These are phyloP conservation scores for Hipparchia semele DNA, from an alignment of 2,888 invertebrate genomes.

Conservation along the genomic window DNA sequence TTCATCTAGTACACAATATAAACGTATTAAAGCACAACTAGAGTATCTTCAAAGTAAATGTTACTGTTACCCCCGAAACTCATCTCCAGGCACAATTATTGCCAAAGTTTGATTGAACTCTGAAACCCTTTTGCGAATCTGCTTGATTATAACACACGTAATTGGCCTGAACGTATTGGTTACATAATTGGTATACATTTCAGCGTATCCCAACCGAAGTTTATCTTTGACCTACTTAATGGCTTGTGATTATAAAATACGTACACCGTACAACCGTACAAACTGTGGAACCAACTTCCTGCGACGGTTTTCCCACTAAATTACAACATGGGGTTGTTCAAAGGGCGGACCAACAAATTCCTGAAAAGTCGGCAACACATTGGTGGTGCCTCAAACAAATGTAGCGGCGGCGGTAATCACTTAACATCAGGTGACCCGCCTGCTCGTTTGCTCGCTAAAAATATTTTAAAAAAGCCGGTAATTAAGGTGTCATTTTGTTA, in stretches of 20 bases:
- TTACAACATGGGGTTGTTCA: too few species aligned
- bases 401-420: too few species aligned
- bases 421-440: too few species aligned
- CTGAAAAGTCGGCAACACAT: too few species aligned
- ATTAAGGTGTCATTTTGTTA: too few species aligned
- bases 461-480: too few species aligned
- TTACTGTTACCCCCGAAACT: conserved; percentile 72
- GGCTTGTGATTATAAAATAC: background rate
- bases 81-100: conserved; percentile 50
- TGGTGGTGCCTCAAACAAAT: too few species aligned
- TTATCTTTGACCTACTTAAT: conserved; percentile 3
- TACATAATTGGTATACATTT: conserved; percentile 26
- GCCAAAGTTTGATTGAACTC: conserved; percentile 27
- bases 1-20: background rate
- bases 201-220: conserved; percentile 13
- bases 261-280: too few species aligned
- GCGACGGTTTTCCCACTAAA: too few species aligned
- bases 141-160: conserved; percentile 69
- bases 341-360: too few species aligned
- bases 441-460: too few species aligned
- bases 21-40: conserved; percentile 44
- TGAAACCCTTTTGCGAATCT: conserved; percentile 68
- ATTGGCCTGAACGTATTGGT: conserved; percentile 58
- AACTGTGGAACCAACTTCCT: too few species aligned
- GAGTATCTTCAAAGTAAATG: conserved; percentile 66